These are phyloP conservation scores for Girardia tigrina DNA, from an alignment of 2,888 invertebrate species.

Conservation along the genomic window DNA sequence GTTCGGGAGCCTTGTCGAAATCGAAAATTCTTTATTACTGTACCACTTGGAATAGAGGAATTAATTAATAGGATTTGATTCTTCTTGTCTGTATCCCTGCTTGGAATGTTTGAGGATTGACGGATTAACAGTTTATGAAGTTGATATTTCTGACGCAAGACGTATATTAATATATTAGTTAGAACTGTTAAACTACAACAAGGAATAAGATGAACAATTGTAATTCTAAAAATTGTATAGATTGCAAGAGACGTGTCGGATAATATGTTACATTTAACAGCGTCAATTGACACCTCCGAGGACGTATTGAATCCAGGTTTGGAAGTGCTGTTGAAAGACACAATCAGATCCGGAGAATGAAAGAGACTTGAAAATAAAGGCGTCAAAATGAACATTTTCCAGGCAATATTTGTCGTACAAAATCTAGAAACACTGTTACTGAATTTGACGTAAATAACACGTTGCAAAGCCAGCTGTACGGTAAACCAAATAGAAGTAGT, in stretches of 20 bases:
- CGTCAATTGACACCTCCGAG: background rate
- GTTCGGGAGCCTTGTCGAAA: background rate
- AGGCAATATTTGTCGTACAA: slow-evolving; percentile 54
- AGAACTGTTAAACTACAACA: slow-evolving; percentile 74
- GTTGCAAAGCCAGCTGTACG: slow-evolving; percentile 71
- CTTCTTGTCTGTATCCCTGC: slow-evolving; percentile 65
- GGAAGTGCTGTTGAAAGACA: slow-evolving; percentile 44
- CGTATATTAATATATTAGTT: slow-evolving; percentile 70
- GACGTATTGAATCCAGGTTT: background rate
- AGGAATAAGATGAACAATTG: slow-evolving; percentile 79
- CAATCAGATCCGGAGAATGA: slow-evolving; percentile 15
- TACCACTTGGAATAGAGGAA: background rate
- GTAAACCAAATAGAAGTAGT: slow-evolving; percentile 86
- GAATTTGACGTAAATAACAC: slow-evolving; percentile 86
- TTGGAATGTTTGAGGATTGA: background rate
- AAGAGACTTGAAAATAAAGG: background rate
- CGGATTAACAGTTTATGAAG: background rate
- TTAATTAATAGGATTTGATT: slow-evolving; percentile 53
- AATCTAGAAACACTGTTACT: slow-evolving; percentile 70
- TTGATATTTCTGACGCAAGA: slow-evolving; percentile 58
- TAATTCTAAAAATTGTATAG: slow-evolving; percentile 65
- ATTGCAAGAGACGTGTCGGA: slow-evolving; percentile 61
- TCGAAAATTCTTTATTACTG: background rate
- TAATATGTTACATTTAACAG: slow-evolving; percentile 19
- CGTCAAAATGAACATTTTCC: slow-evolving; percentile 24